Conservation (phyloP, 2,113 vertebrate species). For the Xenopus tropicalis region DNA sequence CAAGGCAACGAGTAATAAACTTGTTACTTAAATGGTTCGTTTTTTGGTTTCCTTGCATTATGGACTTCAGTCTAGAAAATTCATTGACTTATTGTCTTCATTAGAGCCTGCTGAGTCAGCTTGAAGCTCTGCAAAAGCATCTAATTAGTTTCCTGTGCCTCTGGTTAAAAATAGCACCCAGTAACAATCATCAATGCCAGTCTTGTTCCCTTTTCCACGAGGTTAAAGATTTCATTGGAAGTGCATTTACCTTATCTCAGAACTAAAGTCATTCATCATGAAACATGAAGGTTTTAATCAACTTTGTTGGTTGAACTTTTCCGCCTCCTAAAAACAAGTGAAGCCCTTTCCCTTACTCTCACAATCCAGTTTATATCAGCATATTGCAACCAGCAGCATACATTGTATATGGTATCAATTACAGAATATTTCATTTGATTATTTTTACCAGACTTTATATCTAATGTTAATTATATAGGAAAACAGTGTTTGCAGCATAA, state of each 20-base stretch:
- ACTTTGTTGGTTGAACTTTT: conserved; percentile 42
- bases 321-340: conserved; percentile 50
- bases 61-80: conserved; percentile 42
- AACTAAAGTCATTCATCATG: conserved; percentile 55
- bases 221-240: conserved; percentile 62
- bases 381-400: too few species aligned
- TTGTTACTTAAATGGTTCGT: conserved; percentile 11
- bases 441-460: too few species aligned
- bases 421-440: too few species aligned
- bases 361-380: too few species aligned
- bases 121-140: conserved; percentile 46
- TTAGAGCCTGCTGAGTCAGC: conserved; percentile 37
- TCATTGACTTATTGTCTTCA: conserved; percentile 44
- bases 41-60: conserved; percentile 22
- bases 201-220: conserved; percentile 54
- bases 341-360: too few species aligned
- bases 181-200: conserved; percentile 52
- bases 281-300: conserved; percentile 54
- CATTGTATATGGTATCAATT: too few species aligned
- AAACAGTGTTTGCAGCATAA: too few species aligned
- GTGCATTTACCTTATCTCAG: conserved; percentile 48
- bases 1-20: conserved; percentile 10
- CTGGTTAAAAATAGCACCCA: conserved; percentile 54
- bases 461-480: too few species aligned
- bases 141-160: conserved; percentile 55